Percentiles rank a stretch among this genome's conserved stretches.
Evolutionary conservation across 2,113 vertebrate genomes (phyloP).

Genomic region (Vanacampus margaritifer): DNA sequence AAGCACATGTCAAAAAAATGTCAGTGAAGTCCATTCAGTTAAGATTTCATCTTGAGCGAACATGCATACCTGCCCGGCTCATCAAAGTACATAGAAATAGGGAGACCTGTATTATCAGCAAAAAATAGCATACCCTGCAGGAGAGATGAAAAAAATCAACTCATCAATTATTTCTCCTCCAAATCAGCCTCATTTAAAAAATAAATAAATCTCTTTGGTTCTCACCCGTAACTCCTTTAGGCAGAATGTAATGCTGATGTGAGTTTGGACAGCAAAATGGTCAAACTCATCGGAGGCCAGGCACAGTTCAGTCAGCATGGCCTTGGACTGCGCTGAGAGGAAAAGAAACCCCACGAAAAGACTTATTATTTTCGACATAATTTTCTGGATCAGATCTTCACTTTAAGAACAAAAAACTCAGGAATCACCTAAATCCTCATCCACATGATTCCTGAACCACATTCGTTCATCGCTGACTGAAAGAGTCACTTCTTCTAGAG

Average conservation of each 20-base stretch:
- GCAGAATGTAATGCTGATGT: constrained; percentile 85
- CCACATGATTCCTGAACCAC: constrained; percentile 83
- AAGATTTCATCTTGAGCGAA: neutral
- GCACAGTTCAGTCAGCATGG: constrained; percentile 86
- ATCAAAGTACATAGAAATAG: constrained; percentile 82
- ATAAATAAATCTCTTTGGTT: constrained; percentile 27
- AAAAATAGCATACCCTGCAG: constrained; percentile 85
- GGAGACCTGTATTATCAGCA: constrained; percentile 82
- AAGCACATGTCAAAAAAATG: neutral
- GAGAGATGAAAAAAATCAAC: constrained; percentile 7
- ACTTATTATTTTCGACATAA: neutral
- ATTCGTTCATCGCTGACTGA: constrained; percentile 76
- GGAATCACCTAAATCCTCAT: constrained; percentile 77
- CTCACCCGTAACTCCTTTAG: constrained; percentile 89
- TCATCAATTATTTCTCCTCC: neutral
- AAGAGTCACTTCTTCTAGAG: constrained; percentile 85
- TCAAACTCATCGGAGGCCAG: constrained; percentile 86
- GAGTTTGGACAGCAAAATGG: constrained; percentile 61
- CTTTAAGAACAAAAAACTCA: neutral
- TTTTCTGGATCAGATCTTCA: neutral
- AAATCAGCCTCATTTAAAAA: neutral
- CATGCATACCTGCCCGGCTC: constrained; percentile 78
- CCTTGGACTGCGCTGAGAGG: constrained; percentile 65
- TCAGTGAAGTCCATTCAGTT: neutral
- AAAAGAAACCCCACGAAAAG: neutral